These are phyloP conservation scores for Ardeotis arabs DNA, from an alignment of 2,113 vertebrate species.

Conservation along the genomic window DNA sequence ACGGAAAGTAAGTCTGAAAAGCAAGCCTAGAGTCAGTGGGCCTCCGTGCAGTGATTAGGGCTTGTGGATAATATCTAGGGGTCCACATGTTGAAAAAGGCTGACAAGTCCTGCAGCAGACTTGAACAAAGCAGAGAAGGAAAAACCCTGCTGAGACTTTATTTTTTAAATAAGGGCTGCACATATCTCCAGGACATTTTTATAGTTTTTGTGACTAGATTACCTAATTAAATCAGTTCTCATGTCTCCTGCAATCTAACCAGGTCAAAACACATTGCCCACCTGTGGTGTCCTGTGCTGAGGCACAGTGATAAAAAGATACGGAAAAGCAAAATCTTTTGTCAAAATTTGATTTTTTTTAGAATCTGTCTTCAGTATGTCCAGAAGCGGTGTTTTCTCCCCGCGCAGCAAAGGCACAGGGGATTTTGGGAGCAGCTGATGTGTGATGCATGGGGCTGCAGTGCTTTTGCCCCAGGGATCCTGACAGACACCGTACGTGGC, in stretches of 20 bases:
- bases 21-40: not conserved
- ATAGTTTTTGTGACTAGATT: not conserved
- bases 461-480: not conserved
- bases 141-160: not conserved
- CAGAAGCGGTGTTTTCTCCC: not conserved
- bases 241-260: not conserved
- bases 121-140: not conserved
- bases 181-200: not conserved
- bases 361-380: not conserved
- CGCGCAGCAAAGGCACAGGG: accelerated
- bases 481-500: not conserved
- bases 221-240: slow-evolving; percentile 5
- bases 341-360: not conserved
- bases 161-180: not conserved
- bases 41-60: not conserved
- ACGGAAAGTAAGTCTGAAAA: not conserved
- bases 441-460: not conserved
- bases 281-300: not conserved
- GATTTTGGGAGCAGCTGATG: not conserved
- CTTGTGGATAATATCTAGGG: not conserved
- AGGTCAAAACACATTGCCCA: not conserved
- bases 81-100: not conserved
- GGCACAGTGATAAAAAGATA: not conserved
- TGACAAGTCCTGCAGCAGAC: not conserved
- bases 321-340: not conserved